Evolutionary conservation across 2,888 invertebrate genomes (phyloP), one percentile per base, ranked within the genome.

Genomic region (Tipula confusa): DNA sequence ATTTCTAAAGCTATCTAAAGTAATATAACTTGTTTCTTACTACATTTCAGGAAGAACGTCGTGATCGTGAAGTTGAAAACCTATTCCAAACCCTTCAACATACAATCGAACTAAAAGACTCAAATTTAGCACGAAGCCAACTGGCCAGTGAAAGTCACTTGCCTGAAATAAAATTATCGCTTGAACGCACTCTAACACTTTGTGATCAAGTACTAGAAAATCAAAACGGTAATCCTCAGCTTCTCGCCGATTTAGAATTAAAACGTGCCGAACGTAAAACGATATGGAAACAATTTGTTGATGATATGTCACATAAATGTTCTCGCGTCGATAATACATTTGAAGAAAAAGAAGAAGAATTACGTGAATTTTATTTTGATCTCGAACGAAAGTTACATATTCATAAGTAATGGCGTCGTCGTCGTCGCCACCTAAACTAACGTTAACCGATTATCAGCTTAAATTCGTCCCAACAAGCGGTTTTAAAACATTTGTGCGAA

Each of bases 31-130:
- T 86, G 79, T 85, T 84, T n/a, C n/a, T n/a, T n/a, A n/a, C n/a
- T 85, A 85, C 85, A 87, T 90, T 88, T 64, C 86, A 96, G 96
- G 94, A 94, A 87, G 94, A 93, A 87, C 91, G 96, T 84, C 92
- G 93, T 83, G 96, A 97, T 86, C 91, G 93, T 86, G 97, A 97
- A 90, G 93, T 96, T 1, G 95, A 95, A 87, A 92, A 93, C 86
- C 90, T 97, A 84, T 95, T 96, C 89, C 92, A 93, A 85, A 92
- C 95, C 83, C 91, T 96, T 48, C 95, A 96, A 88, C 93, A 93
- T 86, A 91, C 95, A 11, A 94, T 94, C 0, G 95, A 96, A 85
- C 91, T 96, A 28, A 94, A 93, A 87, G 94, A 95, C 87, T 93
- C 92, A 84, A 93, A 95, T 87, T 90, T 95, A 5, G 93, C 93